Evolutionary conservation across 2,888 invertebrate species (phyloP), one percentile per base, ranked within the genome.

Genomic region (Dione vanillae): DNA sequence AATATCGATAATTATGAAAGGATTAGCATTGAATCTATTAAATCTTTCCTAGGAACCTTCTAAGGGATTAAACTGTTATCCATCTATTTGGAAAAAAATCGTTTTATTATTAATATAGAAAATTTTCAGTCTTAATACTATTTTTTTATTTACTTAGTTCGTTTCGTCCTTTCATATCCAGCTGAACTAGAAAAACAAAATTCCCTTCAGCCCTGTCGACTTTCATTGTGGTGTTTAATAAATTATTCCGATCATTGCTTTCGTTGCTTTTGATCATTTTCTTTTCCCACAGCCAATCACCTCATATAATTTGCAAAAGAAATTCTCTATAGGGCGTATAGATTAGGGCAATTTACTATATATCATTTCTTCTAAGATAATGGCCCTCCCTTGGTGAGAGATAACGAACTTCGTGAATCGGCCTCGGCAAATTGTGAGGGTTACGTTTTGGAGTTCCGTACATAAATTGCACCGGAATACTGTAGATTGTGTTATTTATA

Each of bases 281-380:
- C 41, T 27, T 58, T 40, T 41, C 59, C 45, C 58, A 35, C 59
- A 43, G 37, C 65, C 65, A 73, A 70, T 70, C 72, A 54, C 64
- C 51, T 51, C 43, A 67, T 56, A 16, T 54, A 59, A 37, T 43
- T 66, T 62, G 56, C 64, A 71, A 71, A 67, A 58, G 54, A 69
- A 76, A 74, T 73, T 67, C 75, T 73, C 67, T 20, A 58, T 66
- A 67, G 67, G 69, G 65, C 71, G 70, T 71, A 74, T 76, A 74
- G 72, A 90, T 90, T 89, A 90, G 82, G 83, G 80, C 82, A 82
- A 88, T 90, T 88, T 87, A 80, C 80, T 83, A 82, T 83, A 86
- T 87, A 89, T 87, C 85, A 87, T 87, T 85, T 84, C 86, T 82
- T 84, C 82, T 82, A 84, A 85, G 86, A 88, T 89, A 90, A 89